A percentile compares a stretch with the other conserved stretches of the same genome.
Conservation (phyloP, 2,113 vertebrate species). For the Chaetorhynchus papuensis region DNA sequence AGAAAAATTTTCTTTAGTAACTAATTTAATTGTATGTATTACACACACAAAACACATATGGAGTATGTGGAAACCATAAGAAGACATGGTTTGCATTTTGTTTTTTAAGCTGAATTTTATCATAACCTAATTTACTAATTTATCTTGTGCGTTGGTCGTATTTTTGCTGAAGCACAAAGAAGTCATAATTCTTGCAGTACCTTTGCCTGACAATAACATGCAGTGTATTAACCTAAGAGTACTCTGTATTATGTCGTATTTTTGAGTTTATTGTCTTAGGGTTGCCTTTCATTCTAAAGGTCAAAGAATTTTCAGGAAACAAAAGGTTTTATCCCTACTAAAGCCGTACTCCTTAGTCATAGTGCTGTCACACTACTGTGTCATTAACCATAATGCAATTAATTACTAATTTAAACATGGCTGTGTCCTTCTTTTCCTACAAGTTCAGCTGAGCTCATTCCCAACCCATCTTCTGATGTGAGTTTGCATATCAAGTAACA, state of each 20-base stretch:
- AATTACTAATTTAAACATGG: background rate
- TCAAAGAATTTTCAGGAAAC: background rate
- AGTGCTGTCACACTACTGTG: background rate
- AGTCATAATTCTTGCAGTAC: background rate
- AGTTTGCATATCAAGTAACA: background rate
- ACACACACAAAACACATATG: background rate
- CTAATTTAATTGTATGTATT: background rate
- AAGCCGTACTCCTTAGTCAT: background rate
- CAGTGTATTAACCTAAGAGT: background rate
- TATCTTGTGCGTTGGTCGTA: background rate
- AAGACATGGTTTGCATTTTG: background rate
- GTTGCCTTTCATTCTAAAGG: background rate
- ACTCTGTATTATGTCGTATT: background rate
- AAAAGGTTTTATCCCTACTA: background rate
- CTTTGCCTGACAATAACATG: background rate
- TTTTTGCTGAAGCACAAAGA: background rate
- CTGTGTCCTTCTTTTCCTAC: background rate
- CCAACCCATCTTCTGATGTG: background rate
- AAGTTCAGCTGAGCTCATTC: background rate
- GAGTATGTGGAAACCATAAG: background rate
- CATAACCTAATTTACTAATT: background rate
- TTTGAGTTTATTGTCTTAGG: background rate
- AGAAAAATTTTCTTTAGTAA: background rate
- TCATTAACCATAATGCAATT: background rate
- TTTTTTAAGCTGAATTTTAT: background rate